Base-by-base conservation (phyloP, 2,797 vertebrate species). In the Sylvia borin region DNA sequence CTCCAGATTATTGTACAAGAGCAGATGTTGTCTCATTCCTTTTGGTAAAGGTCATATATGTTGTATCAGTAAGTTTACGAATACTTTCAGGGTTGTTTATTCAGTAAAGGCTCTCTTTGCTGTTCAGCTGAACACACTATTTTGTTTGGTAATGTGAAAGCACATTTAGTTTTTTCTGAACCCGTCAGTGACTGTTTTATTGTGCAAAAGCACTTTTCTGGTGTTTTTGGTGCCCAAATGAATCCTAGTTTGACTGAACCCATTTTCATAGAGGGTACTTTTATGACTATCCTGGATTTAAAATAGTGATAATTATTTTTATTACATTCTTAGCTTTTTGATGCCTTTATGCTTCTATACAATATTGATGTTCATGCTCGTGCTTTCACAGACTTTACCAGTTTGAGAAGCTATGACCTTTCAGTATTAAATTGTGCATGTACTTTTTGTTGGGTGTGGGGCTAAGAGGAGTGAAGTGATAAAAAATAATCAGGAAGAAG, bases 11-110 rank as follows among this genome's bases (percentile, higher is more conserved):
- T 43, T 89, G 65, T 92, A 89, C 64, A 92, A 92, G 76, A 94
- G 77, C 95, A 96, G 92, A 93, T 96, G 94, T 90, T 88, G 73
- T 93, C 81, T 96, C 93, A 92, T 96, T 96, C 93, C 93, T 93
- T 96, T 96, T 3, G 2, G 27, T 91, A 91, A 89, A 96, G 88
- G 93, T 97, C 93, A 95, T 82, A 91, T 97, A 92, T 91, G 81
- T 96, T 93, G 67, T 92, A 87, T 93, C 91, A 93, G 90, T 95
- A 87, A 94, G 93, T 96, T 96, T 93, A 87, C 83, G 71, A 95
- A 92, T 92, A 79, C 77, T 95, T 95, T 73, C 54, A 77, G 88
- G 20, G 32, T 92, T 96, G 81, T 95, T 96, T 92, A 85, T 95
- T 94, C 57, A 65, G 10, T 77, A 77, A 92, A 64, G 61, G 19